Percentiles rank a stretch among this genome's conserved stretches.
Conservation (phyloP, 1,140 invertebrate species). For the Drosophila burlai region DNA sequence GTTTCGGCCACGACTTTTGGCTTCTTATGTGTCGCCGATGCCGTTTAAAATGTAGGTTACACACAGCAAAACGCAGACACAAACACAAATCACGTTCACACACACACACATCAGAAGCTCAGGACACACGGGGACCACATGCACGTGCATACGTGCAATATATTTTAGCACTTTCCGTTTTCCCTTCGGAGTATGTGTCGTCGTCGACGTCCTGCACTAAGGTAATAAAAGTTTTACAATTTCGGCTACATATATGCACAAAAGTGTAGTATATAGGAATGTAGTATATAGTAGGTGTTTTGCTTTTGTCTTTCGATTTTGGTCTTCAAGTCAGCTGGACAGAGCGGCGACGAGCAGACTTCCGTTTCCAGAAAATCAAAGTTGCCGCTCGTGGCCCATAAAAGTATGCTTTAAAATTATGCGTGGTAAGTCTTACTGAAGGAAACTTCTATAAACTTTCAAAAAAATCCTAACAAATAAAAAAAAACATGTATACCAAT, state of each 20-base stretch:
- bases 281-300: constrained; percentile 1
- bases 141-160: constrained; percentile 55
- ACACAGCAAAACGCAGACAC: constrained; percentile 51
- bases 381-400: constrained; percentile 10
- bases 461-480: too few relatives aligned
- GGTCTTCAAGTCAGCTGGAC: constrained; percentile 26
- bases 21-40: constrained; percentile 56
- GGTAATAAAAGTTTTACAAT: constrained; percentile 47
- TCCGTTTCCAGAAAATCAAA: constrained; percentile 26
- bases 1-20: constrained; percentile 73
- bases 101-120: constrained; percentile 11
- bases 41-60: constrained; percentile 80
- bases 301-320: constrained; percentile 22
- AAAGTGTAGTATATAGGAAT: background rate
- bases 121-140: constrained; percentile 21
- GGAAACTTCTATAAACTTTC: background rate
- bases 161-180: constrained; percentile 43
- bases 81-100: constrained; percentile 34
- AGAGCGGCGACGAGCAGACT: background rate
- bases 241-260: constrained; percentile 10
- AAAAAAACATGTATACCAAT: background rate
- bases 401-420: constrained; percentile 30
- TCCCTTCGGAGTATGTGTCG: constrained; percentile 15
- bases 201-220: constrained; percentile 31
- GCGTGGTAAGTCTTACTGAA: background rate